Base-by-base conservation (phyloP, 2,888 invertebrate species). In the Bombylius major region DNA sequence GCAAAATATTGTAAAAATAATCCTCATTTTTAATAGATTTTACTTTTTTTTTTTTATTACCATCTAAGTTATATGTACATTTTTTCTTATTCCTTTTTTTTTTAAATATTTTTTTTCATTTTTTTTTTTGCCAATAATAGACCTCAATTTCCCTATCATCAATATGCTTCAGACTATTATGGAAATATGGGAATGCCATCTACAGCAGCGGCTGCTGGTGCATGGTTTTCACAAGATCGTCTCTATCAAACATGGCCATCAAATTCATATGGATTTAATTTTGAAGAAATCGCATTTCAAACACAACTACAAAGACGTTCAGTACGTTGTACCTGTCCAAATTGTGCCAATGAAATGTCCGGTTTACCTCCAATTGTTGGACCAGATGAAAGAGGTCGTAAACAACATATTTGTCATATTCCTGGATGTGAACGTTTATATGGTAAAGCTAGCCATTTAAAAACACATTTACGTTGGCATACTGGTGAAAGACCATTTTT, bases 401-500 rank as follows among this genome's bases (percentile, higher is more conserved):
- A 84, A 70, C 87, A 80, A 73, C 93, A 93, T 71, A 82, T 87
- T 49, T 93, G 93, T 67, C 90, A 92, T 71, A 84, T 90, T 46
- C 86, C 88, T 3, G 91, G 90, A 48, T 96, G 95, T 69, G 84
- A 82, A 58, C 86, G 88, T 66, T 85, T 91, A 14, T 97, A 96
- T 73, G 91, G 90, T 13, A 95, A 95, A 73, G 93, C 94, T 0
- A 94, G 94, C 0, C 96, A 97, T 69, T 73, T 97, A 59, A 93
- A 93, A 73, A 93, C 93, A 0, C 93, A 93, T 70, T 77, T 93
- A 5, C 80, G 95, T 52, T 93, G 92, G 93, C 96, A 96, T 69
- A 90, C 89, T 0, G 93, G 93, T 0, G 95, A 95, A 68, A 77
- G 93, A 9, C 95, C 95, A 0, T 95, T 91, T 69, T 82, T 86